phyloP scores from a whole-genome alignment of 2,113 vertebrate genomes.

The Phoenicopterus ruber region DNA sequence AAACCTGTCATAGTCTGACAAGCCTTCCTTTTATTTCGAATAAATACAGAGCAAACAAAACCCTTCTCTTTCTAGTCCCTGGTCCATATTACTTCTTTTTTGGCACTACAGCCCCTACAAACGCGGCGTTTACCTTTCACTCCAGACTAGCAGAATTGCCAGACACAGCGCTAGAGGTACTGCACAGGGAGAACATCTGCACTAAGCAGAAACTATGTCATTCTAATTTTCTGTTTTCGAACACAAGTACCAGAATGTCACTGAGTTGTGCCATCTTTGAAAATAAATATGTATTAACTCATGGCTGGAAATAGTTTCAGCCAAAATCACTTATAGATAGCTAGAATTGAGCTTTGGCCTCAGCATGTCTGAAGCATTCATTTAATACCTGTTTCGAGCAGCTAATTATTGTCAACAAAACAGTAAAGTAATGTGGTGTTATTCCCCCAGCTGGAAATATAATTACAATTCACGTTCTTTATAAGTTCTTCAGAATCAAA shows the following conservation, averaged over 20 bases:
- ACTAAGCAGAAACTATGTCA: not conserved
- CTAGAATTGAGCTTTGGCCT: not conserved
- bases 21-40: not conserved
- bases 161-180: not conserved
- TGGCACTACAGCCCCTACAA: not conserved
- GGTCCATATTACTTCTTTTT: not conserved
- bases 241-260: not conserved
- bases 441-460: not conserved
- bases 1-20: not conserved
- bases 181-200: not conserved
- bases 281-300: not conserved
- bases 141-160: not conserved
- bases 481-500: not conserved
- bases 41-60: not conserved
- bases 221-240: not conserved
- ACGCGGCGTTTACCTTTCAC: not conserved
- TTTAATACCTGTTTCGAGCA: not conserved
- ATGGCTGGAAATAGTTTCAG: not conserved
- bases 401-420: not conserved
- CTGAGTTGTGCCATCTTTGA: not conserved
- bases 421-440: not conserved
- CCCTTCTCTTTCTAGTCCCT: not conserved
- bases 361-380: not conserved
- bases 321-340: not conserved
- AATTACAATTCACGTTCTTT: not conserved